Evolutionary conservation across 2,888 invertebrate genomes (phyloP).

Genomic region (Chymomyza caudatula): DNA sequence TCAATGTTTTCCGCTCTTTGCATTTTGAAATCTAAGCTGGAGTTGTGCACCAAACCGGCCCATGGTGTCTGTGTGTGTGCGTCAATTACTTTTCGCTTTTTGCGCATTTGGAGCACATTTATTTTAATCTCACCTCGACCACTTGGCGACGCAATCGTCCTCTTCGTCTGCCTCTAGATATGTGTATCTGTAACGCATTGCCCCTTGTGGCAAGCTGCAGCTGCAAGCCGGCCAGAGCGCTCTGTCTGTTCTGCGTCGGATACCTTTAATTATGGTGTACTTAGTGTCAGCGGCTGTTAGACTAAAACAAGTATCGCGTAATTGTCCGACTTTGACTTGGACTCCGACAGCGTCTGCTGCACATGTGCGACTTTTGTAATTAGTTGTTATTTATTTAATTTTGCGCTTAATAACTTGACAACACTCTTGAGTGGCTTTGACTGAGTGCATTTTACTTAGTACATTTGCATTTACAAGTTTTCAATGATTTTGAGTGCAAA

Average conservation of each 20-base stretch:
- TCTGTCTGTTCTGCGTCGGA: slow-evolving; percentile 26
- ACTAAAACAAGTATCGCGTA: slow-evolving; percentile 49
- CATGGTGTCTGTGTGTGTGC: slow-evolving; percentile 21
- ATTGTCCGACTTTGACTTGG: slow-evolving; percentile 13
- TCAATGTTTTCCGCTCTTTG: slow-evolving; percentile 65
- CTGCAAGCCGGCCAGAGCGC: slow-evolving; percentile 6
- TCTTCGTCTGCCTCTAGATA: neutral
- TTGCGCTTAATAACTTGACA: slow-evolving; percentile 34
- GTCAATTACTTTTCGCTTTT: slow-evolving; percentile 72
- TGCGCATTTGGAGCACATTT: slow-evolving; percentile 73
- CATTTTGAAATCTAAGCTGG: slow-evolving; percentile 65
- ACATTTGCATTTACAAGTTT: slow-evolving; percentile 11
- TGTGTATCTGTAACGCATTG: neutral
- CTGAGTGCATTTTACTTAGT: slow-evolving; percentile 29
- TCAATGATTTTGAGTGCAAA: neutral
- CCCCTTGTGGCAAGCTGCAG: neutral
- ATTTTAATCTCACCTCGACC: slow-evolving; percentile 69
- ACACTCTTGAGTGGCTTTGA: slow-evolving; percentile 5
- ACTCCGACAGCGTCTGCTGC: neutral
- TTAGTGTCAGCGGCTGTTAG: slow-evolving; percentile 69
- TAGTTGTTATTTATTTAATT: slow-evolving; percentile 57
- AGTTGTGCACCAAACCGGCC: slow-evolving; percentile 3
- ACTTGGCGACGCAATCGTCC: neutral
- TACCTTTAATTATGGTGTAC: slow-evolving; percentile 67
- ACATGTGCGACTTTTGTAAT: slow-evolving; percentile 42